Evolutionary conservation across 2,797 vertebrate species (phyloP).

Genomic region (Pseudomugil tenellus): DNA sequence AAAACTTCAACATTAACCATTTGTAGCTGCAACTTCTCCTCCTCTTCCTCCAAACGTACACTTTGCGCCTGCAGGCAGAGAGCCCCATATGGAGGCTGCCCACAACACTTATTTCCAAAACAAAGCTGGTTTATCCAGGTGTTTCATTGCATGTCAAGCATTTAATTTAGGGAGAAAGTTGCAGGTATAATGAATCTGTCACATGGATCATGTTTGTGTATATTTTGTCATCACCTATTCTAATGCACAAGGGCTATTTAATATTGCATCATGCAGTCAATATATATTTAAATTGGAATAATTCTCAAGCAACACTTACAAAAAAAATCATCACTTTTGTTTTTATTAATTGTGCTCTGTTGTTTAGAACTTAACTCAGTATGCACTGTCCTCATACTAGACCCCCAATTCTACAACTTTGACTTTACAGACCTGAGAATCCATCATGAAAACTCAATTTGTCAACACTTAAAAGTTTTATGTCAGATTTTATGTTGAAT

Average conservation of each 20-base stretch:
- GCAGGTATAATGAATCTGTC: conserved; percentile 4
- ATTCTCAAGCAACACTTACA: conserved; percentile 13
- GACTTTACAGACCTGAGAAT: background rate
- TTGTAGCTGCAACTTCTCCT: too few species aligned
- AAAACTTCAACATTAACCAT: too few species aligned
- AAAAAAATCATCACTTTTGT: background rate
- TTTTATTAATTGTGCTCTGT: conserved; percentile 11
- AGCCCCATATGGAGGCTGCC: background rate
- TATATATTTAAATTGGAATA: background rate
- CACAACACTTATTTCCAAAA: conserved; percentile 14
- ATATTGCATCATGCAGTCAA: background rate
- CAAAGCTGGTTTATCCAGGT: background rate
- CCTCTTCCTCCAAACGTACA: background rate
- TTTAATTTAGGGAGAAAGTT: conserved; percentile 1
- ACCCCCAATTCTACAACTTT: background rate
- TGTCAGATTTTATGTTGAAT: background rate
- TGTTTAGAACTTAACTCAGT: conserved; percentile 18
- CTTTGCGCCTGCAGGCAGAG: background rate
- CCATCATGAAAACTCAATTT: background rate
- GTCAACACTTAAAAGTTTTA: background rate
- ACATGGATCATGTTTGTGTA: background rate
- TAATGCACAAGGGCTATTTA: too few species aligned
- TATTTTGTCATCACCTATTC: too few species aligned
- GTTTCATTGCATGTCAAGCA: conserved; percentile 3
- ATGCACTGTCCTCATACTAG: background rate